Conservation (phyloP, 2,888 invertebrate genomes). For the Drosophila prolongata region DNA sequence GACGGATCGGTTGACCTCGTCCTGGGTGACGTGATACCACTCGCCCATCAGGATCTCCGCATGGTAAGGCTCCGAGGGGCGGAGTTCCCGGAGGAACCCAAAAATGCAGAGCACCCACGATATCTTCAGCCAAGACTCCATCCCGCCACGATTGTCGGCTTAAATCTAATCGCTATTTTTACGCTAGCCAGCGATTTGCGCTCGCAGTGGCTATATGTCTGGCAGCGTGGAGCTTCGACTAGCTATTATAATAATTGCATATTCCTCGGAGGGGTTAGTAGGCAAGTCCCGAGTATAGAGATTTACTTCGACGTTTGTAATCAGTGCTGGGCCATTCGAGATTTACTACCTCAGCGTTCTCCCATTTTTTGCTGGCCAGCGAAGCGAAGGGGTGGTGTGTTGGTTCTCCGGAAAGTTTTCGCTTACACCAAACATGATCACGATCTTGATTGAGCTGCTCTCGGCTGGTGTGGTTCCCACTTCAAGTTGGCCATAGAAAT, state of each 20-base stretch:
- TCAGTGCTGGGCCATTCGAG: conserved; percentile 29
- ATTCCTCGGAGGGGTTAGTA: conserved; percentile 40
- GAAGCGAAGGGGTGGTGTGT: not conserved
- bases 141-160: conserved; percentile 45
- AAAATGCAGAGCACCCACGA: conserved; percentile 91
- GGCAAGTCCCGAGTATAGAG: conserved; percentile 31
- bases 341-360: conserved; percentile 12
- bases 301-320: conserved; percentile 42
- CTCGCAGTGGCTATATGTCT: conserved; percentile 3
- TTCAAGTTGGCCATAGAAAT: conserved; percentile 8
- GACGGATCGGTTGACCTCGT: conserved; percentile 86
- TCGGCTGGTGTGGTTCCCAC: conserved; percentile 19
- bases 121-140: conserved; percentile 88
- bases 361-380: not conserved
- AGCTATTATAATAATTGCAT: conserved; percentile 60
- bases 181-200: not conserved
- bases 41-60: conserved; percentile 91
- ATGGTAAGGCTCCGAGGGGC: conserved; percentile 94
- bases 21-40: conserved; percentile 90
- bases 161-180: conserved; percentile 49
- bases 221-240: conserved; percentile 12
- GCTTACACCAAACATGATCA: conserved; percentile 19
- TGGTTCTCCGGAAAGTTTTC: conserved; percentile 22
- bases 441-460: conserved; percentile 20
- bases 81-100: conserved; percentile 92